Percentiles rank a stretch among this genome's conserved stretches.
Evolutionary conservation across 2,888 invertebrate species (phyloP).

Genomic region (Andrena hattorfiana): DNA sequence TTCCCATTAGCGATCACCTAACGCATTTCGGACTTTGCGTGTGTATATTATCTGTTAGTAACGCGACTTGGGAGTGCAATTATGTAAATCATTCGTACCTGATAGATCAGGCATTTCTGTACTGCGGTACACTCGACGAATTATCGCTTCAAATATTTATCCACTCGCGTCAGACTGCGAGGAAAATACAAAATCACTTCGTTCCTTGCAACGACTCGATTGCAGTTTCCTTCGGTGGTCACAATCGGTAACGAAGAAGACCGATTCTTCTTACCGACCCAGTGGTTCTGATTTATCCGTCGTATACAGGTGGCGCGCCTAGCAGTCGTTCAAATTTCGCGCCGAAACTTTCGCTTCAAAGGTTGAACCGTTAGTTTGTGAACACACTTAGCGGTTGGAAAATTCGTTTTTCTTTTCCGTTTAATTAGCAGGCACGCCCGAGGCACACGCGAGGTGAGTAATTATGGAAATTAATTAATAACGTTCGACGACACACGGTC

Average conservation of each 20-base stretch:
- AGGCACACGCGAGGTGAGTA: background rate
- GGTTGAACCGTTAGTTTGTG: background rate
- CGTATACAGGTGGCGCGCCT: background rate
- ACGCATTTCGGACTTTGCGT: background rate
- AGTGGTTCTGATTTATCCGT: conserved; percentile 1
- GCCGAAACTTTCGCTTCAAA: background rate
- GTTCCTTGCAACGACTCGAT: background rate
- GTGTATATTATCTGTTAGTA: background rate
- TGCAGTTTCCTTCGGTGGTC: background rate
- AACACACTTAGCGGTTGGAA: background rate
- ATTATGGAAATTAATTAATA: background rate
- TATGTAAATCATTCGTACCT: background rate
- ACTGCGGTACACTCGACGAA: background rate
- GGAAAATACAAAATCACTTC: background rate
- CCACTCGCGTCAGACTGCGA: background rate
- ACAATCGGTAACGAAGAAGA: conserved; percentile 13
- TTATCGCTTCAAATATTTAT: background rate
- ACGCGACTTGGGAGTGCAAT: background rate
- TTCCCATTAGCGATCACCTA: background rate
- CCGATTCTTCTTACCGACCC: conserved; percentile 6
- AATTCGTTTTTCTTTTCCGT: background rate
- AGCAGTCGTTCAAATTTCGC: background rate
- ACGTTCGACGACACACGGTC: background rate
- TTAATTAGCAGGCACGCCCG: background rate
- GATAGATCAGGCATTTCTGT: background rate